phyloP scores from a whole-genome alignment of 2,888 invertebrate genomes.

The Gisinianus flammeolus region DNA sequence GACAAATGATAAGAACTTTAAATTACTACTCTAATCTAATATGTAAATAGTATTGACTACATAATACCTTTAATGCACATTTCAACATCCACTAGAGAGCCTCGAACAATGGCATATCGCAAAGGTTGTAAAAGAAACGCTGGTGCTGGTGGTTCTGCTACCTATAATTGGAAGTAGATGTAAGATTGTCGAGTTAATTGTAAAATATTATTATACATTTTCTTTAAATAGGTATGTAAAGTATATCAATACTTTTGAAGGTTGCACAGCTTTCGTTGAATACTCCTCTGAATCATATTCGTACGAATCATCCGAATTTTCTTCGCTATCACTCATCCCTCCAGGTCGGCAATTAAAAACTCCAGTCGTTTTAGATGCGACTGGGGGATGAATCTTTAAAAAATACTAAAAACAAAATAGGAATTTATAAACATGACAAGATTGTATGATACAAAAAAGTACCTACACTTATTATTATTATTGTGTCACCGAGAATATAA shows the following conservation, averaged over 20 bases:
- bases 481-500: too few species aligned
- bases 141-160: background rate
- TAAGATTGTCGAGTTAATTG: background rate
- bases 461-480: too few species aligned
- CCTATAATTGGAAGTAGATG: background rate
- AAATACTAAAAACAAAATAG: too few species aligned
- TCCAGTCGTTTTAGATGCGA: background rate
- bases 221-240: too few species aligned
- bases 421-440: too few species aligned
- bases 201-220: background rate
- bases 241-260: too few species aligned
- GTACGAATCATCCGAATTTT: background rate
- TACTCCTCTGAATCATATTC: background rate
- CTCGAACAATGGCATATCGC: background rate
- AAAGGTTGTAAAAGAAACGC: conserved; percentile 19
- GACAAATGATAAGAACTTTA: background rate
- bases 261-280: background rate
- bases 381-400: background rate
- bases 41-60: background rate
- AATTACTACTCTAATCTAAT: background rate
- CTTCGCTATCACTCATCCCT: conserved; percentile 16
- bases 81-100: background rate
- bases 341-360: background rate
- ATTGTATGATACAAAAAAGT: too few species aligned
- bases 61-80: conserved; percentile 6